A percentile compares a stretch with the other conserved stretches of the same genome.
These are phyloP conservation scores for Phycodurus eques DNA, from an alignment of 2,113 vertebrate genomes.

Conservation along the genomic window DNA sequence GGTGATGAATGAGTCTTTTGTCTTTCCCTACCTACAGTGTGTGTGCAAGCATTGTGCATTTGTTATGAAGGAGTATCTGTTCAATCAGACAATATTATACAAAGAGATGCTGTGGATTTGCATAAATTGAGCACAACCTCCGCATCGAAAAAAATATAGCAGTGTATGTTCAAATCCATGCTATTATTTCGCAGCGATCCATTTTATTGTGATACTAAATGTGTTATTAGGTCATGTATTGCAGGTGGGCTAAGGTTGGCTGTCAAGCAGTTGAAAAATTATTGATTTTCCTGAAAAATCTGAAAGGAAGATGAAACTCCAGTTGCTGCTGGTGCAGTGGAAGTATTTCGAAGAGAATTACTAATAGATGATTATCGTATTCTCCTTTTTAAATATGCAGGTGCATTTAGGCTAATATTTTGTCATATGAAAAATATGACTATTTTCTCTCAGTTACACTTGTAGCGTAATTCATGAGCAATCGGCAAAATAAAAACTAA, in stretches of 20 bases:
- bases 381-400: neutral
- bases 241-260: neutral
- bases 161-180: neutral
- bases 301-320: neutral
- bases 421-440: no score
- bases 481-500: neutral
- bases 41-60: constrained; percentile 44
- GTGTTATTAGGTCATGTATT: neutral
- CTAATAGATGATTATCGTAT: neutral
- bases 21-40: constrained; percentile 50
- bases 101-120: constrained; percentile 10
- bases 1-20: constrained; percentile 64
- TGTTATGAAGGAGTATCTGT: constrained; percentile 10
- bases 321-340: neutral
- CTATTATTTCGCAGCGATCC: neutral
- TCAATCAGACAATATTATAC: constrained; percentile 46
- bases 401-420: neutral
- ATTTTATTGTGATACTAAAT: neutral
- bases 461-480: neutral
- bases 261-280: neutral
- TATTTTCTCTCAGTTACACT: neutral
- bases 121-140: neutral
- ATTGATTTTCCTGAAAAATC: neutral
- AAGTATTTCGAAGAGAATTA: neutral
- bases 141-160: no score